Conservation (phyloP, 2,113 vertebrate genomes). For the Synodontis membranacea region DNA sequence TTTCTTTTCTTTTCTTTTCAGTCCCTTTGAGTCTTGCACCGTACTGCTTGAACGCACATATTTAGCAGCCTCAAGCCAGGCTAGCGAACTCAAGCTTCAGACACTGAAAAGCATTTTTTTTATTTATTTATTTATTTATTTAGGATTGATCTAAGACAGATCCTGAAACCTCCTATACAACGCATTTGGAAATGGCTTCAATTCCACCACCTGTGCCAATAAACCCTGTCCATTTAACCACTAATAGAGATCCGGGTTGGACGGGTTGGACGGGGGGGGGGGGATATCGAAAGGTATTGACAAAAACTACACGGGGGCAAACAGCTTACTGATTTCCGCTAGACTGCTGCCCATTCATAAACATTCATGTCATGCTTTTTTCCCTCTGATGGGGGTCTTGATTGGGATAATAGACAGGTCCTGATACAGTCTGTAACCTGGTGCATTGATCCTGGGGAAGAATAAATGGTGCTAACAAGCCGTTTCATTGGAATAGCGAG, state of each 20-base stretch:
- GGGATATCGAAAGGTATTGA: background rate
- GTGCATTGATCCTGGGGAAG: slow-evolving; percentile 2
- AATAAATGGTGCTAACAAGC: background rate
- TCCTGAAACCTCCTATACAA: background rate
- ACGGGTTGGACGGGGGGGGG: no score
- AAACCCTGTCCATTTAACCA: slow-evolving; percentile 15
- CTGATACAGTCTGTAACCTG: background rate
- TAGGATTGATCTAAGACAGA: background rate
- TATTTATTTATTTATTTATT: background rate
- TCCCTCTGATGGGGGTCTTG: background rate
- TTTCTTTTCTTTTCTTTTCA: background rate
- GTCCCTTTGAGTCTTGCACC: background rate
- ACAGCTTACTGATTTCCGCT: background rate
- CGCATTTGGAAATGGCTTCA: slow-evolving; percentile 12
- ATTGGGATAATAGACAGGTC: background rate
- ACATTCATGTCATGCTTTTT: background rate
- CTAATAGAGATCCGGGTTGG: background rate
- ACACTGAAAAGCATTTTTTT: background rate
- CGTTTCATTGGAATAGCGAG: background rate
- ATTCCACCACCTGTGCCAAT: background rate
- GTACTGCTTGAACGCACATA: background rate
- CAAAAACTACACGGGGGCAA: background rate
- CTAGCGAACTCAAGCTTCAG: background rate
- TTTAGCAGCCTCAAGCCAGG: background rate
- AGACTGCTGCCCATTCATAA: background rate